These are phyloP conservation scores for Caenorhabditis parvicauda DNA, from an alignment of 2,888 invertebrate genomes.

Conservation along the genomic window DNA sequence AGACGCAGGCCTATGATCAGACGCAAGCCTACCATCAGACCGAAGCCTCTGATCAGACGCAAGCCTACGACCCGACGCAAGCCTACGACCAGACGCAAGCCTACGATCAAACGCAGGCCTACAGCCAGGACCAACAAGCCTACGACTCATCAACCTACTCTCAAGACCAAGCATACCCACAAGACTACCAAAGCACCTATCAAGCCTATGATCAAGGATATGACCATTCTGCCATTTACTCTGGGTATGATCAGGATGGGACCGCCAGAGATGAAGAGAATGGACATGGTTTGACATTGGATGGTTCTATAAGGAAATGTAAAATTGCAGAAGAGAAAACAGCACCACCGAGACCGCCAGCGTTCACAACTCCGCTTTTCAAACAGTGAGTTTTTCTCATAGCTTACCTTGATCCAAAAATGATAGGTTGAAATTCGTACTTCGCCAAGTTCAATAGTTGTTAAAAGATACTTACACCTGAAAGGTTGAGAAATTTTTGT, in stretches of 20 bases:
- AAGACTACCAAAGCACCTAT: constrained; percentile 3
- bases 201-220: not conserved
- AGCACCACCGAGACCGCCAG: constrained; percentile 1
- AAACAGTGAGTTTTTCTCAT: constrained; percentile 11
- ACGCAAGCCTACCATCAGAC: constrained; percentile 11
- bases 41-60: constrained; percentile 8
- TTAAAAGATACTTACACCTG: no score
- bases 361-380: constrained; percentile 22
- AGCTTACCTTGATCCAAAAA: no score
- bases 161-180: constrained; percentile 3
- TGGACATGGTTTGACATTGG: no score
- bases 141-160: constrained; percentile 4
- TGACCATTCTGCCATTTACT: no score
- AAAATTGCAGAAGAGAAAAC: no score
- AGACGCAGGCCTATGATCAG: constrained; percentile 17
- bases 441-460: no score
- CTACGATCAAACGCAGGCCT: constrained; percentile 9
- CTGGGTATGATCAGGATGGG: no score
- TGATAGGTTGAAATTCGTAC: no score
- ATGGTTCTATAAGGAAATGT: no score
- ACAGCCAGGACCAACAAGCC: constrained; percentile 4
- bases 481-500: no score
- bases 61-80: constrained; percentile 7
- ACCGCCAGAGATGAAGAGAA: no score
- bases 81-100: constrained; percentile 18